Conservation (phyloP, 2,888 invertebrate species). For the Imbricaverruca yamaguchii region DNA sequence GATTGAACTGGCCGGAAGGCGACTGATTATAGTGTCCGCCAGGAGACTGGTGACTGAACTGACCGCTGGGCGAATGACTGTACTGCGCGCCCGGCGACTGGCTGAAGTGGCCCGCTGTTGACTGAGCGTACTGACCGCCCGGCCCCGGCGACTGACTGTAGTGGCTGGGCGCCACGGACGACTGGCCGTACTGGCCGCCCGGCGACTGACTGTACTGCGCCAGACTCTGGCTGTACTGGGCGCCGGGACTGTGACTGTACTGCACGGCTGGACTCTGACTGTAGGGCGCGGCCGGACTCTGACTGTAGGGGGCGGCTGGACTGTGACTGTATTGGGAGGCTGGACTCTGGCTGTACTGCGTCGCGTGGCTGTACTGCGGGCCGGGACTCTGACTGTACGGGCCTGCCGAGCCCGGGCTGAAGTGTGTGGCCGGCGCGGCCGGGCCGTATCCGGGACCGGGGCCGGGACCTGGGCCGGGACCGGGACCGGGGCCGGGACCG, state of each 20-base stretch:
- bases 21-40: background rate
- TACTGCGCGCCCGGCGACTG: background rate
- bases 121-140: background rate
- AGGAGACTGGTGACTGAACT: background rate
- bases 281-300: background rate
- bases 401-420: background rate
- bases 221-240: background rate
- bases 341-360: too few relatives aligned
- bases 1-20: background rate
- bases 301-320: background rate
- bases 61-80: constrained; percentile 19
- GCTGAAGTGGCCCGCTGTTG: background rate
- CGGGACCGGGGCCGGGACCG: background rate
- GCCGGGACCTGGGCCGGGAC: background rate
- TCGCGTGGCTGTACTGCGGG: too few relatives aligned
- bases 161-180: background rate
- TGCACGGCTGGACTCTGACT: background rate
- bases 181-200: background rate
- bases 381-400: background rate
- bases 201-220: background rate
- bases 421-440: background rate
- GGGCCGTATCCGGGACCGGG: background rate
- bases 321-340: background rate
- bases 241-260: background rate
- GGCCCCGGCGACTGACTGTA: background rate